A percentile compares a stretch with the other conserved stretches of the same genome.
phyloP scores from a whole-genome alignment of 2,113 vertebrate species.

The Eolophus roseicapilla region DNA sequence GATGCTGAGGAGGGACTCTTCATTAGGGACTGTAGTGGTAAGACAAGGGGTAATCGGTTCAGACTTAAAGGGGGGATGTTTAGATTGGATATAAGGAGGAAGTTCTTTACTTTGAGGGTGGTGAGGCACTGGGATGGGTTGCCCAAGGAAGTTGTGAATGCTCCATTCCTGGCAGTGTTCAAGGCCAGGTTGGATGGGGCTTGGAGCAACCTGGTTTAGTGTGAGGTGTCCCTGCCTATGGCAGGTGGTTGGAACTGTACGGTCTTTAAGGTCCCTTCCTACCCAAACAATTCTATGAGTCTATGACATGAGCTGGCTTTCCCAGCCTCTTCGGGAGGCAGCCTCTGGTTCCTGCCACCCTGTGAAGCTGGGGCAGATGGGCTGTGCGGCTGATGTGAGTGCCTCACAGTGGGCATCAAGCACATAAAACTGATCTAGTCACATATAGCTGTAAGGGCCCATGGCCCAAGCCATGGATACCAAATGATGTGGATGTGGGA shows the following conservation, averaged over 20 bases:
- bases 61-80: background rate
- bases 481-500: rapidly evolving
- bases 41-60: too few relatives aligned
- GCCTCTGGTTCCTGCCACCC: rapidly evolving
- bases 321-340: rapidly evolving
- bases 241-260: background rate
- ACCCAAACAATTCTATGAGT: background rate
- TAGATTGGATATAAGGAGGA: background rate
- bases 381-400: background rate
- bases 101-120: background rate
- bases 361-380: background rate
- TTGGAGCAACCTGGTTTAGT: background rate
- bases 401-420: rapidly evolving
- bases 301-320: background rate
- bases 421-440: rapidly evolving
- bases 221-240: background rate
- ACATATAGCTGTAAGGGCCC: rapidly evolving
- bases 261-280: background rate
- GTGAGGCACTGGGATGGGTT: background rate
- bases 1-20: too few relatives aligned
- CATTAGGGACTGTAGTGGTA: too few relatives aligned
- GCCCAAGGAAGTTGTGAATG: background rate
- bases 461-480: rapidly evolving
- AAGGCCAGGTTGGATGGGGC: background rate
- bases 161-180: background rate